Evolutionary conservation across 2,797 vertebrate genomes (phyloP), one percentile per base, ranked within the genome.

Genomic region (Gadopsis bispinosus): DNA sequence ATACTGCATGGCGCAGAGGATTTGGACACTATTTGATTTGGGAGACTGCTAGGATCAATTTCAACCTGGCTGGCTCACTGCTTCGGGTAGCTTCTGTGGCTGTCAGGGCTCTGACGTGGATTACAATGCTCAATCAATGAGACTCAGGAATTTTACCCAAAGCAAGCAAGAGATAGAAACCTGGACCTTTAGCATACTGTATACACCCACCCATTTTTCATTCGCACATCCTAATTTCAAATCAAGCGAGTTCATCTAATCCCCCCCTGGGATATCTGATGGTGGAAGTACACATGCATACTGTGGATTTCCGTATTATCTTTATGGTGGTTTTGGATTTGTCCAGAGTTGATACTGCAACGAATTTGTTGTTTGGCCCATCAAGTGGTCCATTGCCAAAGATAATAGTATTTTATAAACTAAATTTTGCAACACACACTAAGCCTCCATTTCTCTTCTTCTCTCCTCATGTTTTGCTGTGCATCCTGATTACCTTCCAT

Each of bases 21-120:
- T 92, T 93, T 93, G 83, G 79, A 91, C 86, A 87, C 76, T 86
- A 83, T 93, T 93, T 86, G 85, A 93, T 93, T 93, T 69, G 45
- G 71, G 81, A 82, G 86, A 87, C 86, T 58, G 68, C 83, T 80
- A 75, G 83, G 93, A 95, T 94, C 93, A 92, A 93, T 95, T 93
- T 93, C 80, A 89, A 69, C 87, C 88, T 91, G 81, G 88, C 84
- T 45, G 48, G 69, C 88, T 91, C 87, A 83, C 53, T 87, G 91
- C 91, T 90, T 90, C 90, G 83, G 88, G 82, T 86, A 81, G 83
- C 88, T 89, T 85, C 87, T 87, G 81, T 83, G 90, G 68, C 89
- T 84, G 88, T 82, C 88, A 83, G 79, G 84, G 84, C 78, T 90
- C 81, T 93, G 94, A 94, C 93, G 93, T 87, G 88, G 91, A 93